A percentile compares a stretch with the other conserved stretches of the same genome.
Evolutionary conservation across 2,888 invertebrate species (phyloP).

Genomic region (Quadroppia sp.): DNA sequence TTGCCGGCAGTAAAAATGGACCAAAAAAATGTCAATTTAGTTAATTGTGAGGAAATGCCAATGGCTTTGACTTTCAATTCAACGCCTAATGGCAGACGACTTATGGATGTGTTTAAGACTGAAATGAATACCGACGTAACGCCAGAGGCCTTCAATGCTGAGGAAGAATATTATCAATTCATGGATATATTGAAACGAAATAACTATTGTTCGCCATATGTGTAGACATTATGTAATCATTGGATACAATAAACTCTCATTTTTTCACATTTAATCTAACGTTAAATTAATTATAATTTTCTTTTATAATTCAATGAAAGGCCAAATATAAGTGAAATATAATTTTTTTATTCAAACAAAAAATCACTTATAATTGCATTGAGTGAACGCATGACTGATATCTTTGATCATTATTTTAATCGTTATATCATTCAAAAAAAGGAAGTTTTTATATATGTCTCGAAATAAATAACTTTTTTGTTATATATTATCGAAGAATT

Average conservation of each 20-base stretch:
- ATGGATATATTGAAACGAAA: not conserved
- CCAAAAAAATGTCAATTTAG: not conserved
- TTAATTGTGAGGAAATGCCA: not conserved
- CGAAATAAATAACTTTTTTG: too few relatives aligned
- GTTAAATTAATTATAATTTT: too few relatives aligned
- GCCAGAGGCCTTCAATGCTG: not conserved
- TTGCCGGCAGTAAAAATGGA: not conserved
- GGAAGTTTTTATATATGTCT: too few relatives aligned
- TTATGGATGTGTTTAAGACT: not conserved
- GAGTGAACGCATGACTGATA: too few relatives aligned
- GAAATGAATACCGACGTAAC: not conserved
- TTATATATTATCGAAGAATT: too few relatives aligned
- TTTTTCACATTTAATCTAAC: too few relatives aligned
- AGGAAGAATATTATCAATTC: not conserved
- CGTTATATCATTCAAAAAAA: too few relatives aligned
- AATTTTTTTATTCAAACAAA: too few relatives aligned
- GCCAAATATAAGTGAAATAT: too few relatives aligned
- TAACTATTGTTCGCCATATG: conserved; percentile 15
- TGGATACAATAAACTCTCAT: not conserved
- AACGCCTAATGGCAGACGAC: not conserved
- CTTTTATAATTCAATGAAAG: not conserved
- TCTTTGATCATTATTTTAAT: too few relatives aligned
- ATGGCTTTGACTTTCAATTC: not conserved
- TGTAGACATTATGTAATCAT: not conserved
- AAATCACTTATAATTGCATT: too few relatives aligned